Percentiles rank a stretch among this genome's conserved stretches.
These are phyloP conservation scores for Agelaius tricolor DNA, from an alignment of 2,113 vertebrate genomes.

Conservation along the genomic window DNA sequence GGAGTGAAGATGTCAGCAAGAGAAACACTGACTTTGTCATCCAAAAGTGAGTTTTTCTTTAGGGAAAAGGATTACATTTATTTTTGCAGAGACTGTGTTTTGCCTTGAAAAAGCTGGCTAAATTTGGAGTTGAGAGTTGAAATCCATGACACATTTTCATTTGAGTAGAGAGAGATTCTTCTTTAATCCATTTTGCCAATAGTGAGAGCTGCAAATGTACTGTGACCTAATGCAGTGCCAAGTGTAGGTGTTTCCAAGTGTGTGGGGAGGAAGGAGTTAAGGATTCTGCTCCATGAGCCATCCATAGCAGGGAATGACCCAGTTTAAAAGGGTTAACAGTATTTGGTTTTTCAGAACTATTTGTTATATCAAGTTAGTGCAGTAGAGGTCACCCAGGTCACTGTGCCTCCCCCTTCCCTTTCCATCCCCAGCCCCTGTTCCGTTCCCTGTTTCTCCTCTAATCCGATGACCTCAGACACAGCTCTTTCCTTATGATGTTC, in stretches of 20 bases:
- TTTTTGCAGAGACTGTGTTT: neutral
- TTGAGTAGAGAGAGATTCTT: neutral
- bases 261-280: constrained; percentile 59
- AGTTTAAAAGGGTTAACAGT: constrained; percentile 78
- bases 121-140: neutral
- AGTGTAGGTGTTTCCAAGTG: neutral
- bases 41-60: neutral
- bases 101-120: neutral
- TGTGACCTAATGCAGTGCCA: no score
- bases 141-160: neutral
- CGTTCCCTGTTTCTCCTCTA: constrained; percentile 61
- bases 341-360: constrained; percentile 76
- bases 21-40: neutral
- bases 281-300: neutral
- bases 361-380: constrained; percentile 80
- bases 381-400: constrained; percentile 71
- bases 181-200: neutral
- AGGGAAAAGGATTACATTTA: neutral
- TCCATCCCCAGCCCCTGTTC: constrained; percentile 32
- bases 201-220: neutral
- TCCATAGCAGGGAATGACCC: constrained; percentile 65
- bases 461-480: constrained; percentile 76
- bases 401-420: constrained; percentile 2
- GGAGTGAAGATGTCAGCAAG: neutral
- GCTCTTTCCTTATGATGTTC: constrained; percentile 73